Evolutionary conservation across 2,113 vertebrate species (phyloP).

Genomic region (Conger conger): DNA sequence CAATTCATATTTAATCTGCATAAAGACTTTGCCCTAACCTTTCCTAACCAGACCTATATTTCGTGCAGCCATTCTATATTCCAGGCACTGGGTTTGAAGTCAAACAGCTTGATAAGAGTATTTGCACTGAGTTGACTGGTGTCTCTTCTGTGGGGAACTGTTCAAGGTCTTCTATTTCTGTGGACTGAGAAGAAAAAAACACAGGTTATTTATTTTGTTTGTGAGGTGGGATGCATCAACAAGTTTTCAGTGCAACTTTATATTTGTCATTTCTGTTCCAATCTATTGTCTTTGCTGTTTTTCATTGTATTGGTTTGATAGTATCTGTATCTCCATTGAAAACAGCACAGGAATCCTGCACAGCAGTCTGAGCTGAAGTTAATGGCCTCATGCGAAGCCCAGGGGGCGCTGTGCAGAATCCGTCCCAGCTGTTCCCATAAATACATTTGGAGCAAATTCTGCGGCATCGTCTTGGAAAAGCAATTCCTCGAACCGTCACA

Average conservation of each 20-base stretch:
- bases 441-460: conserved; percentile 55
- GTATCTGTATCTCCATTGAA: not conserved
- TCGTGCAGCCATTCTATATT: no score
- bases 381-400: not conserved
- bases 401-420: conserved; percentile 29
- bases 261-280: not conserved
- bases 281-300: not conserved
- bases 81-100: no score
- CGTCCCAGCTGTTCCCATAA: conserved; percentile 47
- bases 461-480: conserved; percentile 53
- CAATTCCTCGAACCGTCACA: conserved; percentile 65
- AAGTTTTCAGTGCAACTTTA: not conserved
- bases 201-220: no score
- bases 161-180: no score
- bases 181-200: no score
- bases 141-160: no score
- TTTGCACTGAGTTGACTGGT: no score
- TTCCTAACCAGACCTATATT: not conserved
- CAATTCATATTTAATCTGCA: not conserved
- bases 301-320: not conserved
- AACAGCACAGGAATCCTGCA: not conserved
- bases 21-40: not conserved
- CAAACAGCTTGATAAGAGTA: no score
- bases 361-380: not conserved
- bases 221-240: no score